Base-by-base conservation (phyloP, 2,888 invertebrate genomes). In the Saturnia japonica region DNA sequence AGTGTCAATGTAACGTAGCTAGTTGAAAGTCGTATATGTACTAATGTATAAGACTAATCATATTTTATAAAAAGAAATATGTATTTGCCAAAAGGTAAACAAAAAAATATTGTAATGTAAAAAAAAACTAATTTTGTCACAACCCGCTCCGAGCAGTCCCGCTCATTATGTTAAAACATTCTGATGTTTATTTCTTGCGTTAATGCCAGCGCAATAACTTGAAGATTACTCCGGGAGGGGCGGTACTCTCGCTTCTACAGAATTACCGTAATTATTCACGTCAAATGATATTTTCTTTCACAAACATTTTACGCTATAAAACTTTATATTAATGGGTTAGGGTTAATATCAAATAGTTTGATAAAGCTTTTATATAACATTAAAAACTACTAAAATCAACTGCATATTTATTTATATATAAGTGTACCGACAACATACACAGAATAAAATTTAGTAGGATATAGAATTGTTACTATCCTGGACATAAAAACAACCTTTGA, bases 131-230 rank as follows among this genome's bases (percentile, higher is more conserved):
- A 84, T 83, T 82, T 75, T 70, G 71, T 79, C 77, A 73, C 77
- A 78, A 74, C 75, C 25, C 68, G 43, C 75, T 75, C 76, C 74
- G 70, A 76, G 74, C 76, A 78, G 77, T 80, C 77, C 73, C 47
- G 72, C 78, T 84, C 78, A 82, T 84, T 82, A 82, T 77, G 75
- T 75, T 78, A 78, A 82, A 82, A 80, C 77, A 80, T 84, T 81
- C 78, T 79, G 77, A 86, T 85, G 85, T 86, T 88, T 88, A 86
- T 88, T 87, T 80, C 81, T 78, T 78, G 82, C 87, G 81, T 84
- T 84, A 84, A 85, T 85, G 83, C 82, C 81, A 81, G 82, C 82
- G 83, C 81, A 80, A 85, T 85, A 85, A 85, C 82, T 83, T 73
- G 80, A 82, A 86, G 87, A 88, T 88, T 88, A 86, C 84, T 80